phyloP scores from a whole-genome alignment of 2,113 vertebrate species.

The Heliornis fulica region DNA sequence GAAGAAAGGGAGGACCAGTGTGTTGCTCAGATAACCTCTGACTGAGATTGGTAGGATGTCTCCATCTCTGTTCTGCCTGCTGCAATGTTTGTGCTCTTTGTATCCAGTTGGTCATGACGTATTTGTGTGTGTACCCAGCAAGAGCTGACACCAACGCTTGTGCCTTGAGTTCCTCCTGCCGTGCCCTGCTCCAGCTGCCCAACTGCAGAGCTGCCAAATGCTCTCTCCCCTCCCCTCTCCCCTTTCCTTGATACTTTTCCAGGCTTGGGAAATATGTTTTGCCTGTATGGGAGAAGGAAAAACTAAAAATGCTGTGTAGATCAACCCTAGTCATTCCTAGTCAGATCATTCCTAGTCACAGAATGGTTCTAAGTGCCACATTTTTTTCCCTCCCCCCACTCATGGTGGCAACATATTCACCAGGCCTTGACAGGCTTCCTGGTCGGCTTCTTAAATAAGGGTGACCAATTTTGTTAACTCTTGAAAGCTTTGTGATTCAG shows the following conservation, averaged over 20 bases:
- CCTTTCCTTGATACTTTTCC: neutral
- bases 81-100: neutral
- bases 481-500: neutral
- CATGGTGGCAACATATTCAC: neutral
- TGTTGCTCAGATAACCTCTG: neutral
- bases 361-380: neutral
- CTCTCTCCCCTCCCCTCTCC: neutral
- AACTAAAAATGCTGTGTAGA: neutral
- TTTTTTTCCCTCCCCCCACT: neutral
- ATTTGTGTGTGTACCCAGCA: neutral
- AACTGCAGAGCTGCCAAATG: rapidly evolving
- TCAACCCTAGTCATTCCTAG: neutral
- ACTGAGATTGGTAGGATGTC: neutral
- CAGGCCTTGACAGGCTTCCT: neutral
- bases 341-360: neutral
- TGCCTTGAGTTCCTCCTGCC: neutral
- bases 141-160: rapidly evolving
- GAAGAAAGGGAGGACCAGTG: neutral
- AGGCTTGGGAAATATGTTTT: neutral
- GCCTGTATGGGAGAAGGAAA: neutral
- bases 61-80: neutral
- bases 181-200: rapidly evolving
- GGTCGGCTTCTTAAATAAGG: neutral
- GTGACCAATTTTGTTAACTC: neutral
- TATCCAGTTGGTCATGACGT: rapidly evolving